Evolutionary conservation across 2,113 vertebrate genomes (phyloP).

Genomic region (Equus przewalskii): DNA sequence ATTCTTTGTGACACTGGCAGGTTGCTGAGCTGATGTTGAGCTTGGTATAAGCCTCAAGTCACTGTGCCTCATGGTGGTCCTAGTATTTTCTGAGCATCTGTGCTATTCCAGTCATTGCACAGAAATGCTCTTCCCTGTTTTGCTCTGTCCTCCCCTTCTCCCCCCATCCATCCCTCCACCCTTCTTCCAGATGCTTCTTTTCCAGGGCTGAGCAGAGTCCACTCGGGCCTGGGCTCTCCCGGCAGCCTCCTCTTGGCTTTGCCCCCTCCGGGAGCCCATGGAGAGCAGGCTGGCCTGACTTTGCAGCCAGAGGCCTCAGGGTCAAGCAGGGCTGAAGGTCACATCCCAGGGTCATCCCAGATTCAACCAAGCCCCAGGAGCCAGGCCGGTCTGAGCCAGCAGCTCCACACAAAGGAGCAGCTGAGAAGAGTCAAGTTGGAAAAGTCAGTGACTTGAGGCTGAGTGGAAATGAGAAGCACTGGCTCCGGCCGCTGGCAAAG

Average conservation of each 20-base stretch:
- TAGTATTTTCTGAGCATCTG: not conserved
- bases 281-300: not conserved
- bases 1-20: not conserved
- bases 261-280: not conserved
- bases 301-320: conserved; percentile 78
- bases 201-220: not conserved
- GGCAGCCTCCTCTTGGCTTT: conserved; percentile 61
- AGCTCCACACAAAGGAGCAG: conserved; percentile 79
- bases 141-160: not conserved
- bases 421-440: conserved; percentile 85
- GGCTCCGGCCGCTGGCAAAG: not conserved
- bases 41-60: not conserved
- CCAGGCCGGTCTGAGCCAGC: conserved; percentile 74
- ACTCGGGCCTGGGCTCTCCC: conserved; percentile 55
- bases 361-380: conserved; percentile 72
- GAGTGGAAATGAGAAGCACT: conserved; percentile 38
- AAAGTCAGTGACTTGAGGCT: conserved; percentile 75
- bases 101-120: not conserved
- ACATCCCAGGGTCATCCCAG: conserved; percentile 10
- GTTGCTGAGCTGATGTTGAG: not conserved
- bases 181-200: not conserved
- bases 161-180: not conserved
- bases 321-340: conserved; percentile 73
- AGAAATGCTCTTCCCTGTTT: not conserved
- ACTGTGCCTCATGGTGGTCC: not conserved